Evolutionary conservation across 2,113 vertebrate species (phyloP).

Genomic region (Stigmatopora argus): DNA sequence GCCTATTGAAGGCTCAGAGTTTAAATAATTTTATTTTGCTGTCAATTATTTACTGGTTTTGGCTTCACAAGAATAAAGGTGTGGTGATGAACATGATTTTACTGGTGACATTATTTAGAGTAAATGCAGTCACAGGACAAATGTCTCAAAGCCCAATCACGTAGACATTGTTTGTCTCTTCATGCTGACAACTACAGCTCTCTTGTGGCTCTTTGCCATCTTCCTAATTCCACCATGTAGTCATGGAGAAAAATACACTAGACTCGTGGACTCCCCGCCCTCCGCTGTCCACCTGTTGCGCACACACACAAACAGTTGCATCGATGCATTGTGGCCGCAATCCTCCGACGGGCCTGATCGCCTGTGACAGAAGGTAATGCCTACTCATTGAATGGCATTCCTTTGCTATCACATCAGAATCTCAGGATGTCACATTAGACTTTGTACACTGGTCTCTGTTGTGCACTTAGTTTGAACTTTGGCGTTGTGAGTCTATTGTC

Average conservation of each 20-base stretch:
- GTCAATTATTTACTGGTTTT: too few species aligned
- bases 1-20: too few species aligned
- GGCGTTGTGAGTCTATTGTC: slow-evolving; percentile 2
- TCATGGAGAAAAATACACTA: slow-evolving; percentile 52
- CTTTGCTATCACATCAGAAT: slow-evolving; percentile 34
- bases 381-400: slow-evolving; percentile 39
- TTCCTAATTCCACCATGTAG: slow-evolving; percentile 58
- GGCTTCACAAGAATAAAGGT: too few species aligned
- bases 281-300: slow-evolving; percentile 60
- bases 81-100: too few species aligned
- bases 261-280: slow-evolving; percentile 31
- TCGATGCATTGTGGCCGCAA: slow-evolving; percentile 59
- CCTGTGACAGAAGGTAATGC: slow-evolving; percentile 42
- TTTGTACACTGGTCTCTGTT: background rate
- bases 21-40: too few species aligned
- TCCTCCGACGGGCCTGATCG: slow-evolving; percentile 39
- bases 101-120: background rate
- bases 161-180: slow-evolving; percentile 25
- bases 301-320: slow-evolving; percentile 60
- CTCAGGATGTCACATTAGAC: slow-evolving; percentile 16
- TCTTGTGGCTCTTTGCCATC: slow-evolving; percentile 20
- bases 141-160: slow-evolving; percentile 14
- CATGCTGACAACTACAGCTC: background rate
- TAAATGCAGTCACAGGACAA: background rate
- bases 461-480: slow-evolving; percentile 14